Evolutionary conservation across 2,888 invertebrate genomes (phyloP), one percentile per base, ranked within the genome.

Genomic region (Andrena trimmerana): DNA sequence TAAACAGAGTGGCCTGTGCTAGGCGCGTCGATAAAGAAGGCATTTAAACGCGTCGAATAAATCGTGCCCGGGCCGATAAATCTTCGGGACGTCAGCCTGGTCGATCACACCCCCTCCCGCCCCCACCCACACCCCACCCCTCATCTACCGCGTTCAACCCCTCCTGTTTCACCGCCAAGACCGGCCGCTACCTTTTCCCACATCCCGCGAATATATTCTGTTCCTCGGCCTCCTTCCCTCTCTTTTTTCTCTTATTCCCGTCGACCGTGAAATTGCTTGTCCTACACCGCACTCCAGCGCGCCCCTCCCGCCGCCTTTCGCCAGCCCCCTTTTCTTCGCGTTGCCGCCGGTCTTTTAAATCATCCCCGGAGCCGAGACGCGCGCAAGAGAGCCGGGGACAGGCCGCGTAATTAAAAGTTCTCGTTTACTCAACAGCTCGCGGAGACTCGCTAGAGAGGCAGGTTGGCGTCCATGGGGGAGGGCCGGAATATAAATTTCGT

Each of bases 11-110:
- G 68, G 42, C 63, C 31, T 3, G 8, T 54, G 67, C 24, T 33
- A 54, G 57, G 80, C 81, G 74, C 86, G 74, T 88, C 90, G 90
- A 91, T 91, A 91, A 92, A 91, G 90, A 90, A 89, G 89, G 90
- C 90, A 90, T 92, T 92, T 91, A 91, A 92, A 89, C 90, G 87
- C 87, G 89, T 86, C 91, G 87, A 91, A 92, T 92, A 92, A 92
- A 92, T 92, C 90, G 87, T 87, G 82, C 76, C 76, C 67, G 68
- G 67, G 78, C 78, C 88, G 82, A 89, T 92, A 92, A 92, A 92
- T 92, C 92, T 89, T 85, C 66, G 81, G 54, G 68, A 20, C 78
- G 71, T 84, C 88, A 85, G 85, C 81, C 78, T 77, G 78, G 70
- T 73, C 86, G 87, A 90, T 88, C 89, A 89, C 67, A 89, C 63